phyloP scores from a whole-genome alignment of 2,113 vertebrate species.

The Galemys pyrenaicus region DNA sequence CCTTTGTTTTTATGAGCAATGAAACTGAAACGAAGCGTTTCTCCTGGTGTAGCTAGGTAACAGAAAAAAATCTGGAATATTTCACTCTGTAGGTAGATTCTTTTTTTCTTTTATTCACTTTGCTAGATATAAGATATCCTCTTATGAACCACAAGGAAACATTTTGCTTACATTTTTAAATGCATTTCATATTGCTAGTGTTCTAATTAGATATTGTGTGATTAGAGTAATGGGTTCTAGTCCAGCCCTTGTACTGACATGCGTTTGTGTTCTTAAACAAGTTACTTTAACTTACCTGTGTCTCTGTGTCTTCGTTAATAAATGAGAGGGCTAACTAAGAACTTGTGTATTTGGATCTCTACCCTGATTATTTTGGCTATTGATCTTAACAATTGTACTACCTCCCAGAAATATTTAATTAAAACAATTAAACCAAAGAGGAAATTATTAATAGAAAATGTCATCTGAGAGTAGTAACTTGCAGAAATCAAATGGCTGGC shows the following conservation, averaged over 20 bases:
- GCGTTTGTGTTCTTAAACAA: not conserved
- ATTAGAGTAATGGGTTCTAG: not conserved
- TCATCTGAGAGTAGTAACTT: not conserved
- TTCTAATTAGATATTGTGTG: not conserved
- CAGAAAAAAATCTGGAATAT: not conserved
- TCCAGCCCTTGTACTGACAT: not conserved
- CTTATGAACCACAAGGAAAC: not conserved
- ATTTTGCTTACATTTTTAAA: constrained; percentile 1
- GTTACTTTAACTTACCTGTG: not conserved
- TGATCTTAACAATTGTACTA: not conserved
- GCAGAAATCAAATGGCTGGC: not conserved
- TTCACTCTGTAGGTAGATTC: not conserved
- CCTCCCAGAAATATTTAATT: not conserved
- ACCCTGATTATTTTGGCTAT: not conserved
- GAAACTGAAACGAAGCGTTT: not conserved
- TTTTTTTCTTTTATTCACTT: not conserved
- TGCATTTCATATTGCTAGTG: not conserved
- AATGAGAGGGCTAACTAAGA: not conserved
- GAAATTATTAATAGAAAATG: not conserved
- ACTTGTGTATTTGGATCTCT: not conserved
- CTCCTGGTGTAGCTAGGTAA: constrained; percentile 53
- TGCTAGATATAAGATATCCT: not conserved
- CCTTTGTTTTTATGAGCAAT: constrained; percentile 29
- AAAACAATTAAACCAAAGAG: not conserved
- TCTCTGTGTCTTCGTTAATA: not conserved